phyloP scores from a whole-genome alignment of 2,113 vertebrate genomes.

The Rhabdomys dilectus region DNA sequence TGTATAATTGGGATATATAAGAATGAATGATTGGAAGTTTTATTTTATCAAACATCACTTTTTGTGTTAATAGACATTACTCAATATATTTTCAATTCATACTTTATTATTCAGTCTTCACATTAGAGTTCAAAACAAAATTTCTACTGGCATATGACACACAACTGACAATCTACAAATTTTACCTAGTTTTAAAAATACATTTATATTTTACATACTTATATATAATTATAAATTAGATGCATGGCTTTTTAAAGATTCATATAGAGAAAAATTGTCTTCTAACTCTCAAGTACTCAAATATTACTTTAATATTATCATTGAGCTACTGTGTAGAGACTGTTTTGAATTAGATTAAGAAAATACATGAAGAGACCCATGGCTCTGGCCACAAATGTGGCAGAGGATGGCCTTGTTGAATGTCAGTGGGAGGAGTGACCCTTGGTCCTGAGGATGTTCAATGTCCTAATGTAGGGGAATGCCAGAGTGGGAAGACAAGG shows the following conservation, averaged over 20 bases:
- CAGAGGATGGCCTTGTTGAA: too few species aligned
- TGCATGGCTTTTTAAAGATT: neutral
- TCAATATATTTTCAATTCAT: neutral
- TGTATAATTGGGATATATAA: neutral
- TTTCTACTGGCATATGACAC: neutral
- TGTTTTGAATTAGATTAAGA: neutral
- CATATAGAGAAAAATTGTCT: neutral
- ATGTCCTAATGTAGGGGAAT: too few species aligned
- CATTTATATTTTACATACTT: neutral
- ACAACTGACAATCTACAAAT: neutral
- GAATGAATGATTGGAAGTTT: neutral
- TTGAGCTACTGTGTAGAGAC: neutral
- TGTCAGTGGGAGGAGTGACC: too few species aligned
- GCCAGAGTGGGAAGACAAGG: too few species aligned
- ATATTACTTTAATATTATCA: neutral
- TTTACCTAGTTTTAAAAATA: neutral
- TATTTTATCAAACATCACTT: neutral
- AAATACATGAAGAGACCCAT: neutral
- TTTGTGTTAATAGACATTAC: neutral
- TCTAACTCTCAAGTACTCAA: neutral
- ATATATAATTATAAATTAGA: neutral
- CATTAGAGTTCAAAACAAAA: conserved; percentile 5
- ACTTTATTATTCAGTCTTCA: neutral
- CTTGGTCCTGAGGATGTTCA: too few species aligned
- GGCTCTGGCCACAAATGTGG: too few species aligned